Percentiles rank a stretch among this genome's conserved stretches.
Evolutionary conservation across 2,888 invertebrate species (phyloP).

Genomic region (Tolmerus cingulatus): DNA sequence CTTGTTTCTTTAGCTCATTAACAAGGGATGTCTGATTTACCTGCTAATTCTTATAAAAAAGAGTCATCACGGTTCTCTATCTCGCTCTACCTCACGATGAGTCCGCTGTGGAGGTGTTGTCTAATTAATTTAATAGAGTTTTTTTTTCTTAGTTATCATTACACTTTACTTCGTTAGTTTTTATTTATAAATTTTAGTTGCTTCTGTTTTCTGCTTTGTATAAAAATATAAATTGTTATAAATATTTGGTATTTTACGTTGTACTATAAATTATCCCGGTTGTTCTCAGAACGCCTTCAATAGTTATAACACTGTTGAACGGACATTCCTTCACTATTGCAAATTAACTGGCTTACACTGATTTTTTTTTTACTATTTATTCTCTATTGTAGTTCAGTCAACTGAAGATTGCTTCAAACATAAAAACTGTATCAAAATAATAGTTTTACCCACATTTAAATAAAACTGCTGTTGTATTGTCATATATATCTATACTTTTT

Average conservation of each 20-base stretch:
- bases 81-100: not conserved
- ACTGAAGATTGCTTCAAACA: not conserved
- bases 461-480: slow-evolving; percentile 30
- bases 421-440: not conserved
- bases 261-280: slow-evolving; percentile 66
- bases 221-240: slow-evolving; percentile 62
- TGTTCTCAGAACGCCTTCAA: slow-evolving; percentile 50
- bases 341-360: slow-evolving; percentile 59
- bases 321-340: slow-evolving; percentile 59
- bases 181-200: slow-evolving; percentile 19
- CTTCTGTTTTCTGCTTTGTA: slow-evolving; percentile 54
- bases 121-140: not conserved
- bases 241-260: slow-evolving; percentile 58
- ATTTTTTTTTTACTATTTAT: not conserved
- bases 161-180: slow-evolving; percentile 43
- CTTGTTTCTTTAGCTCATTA: not conserved
- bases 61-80: not conserved
- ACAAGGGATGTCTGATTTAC: slow-evolving; percentile 25
- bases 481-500: slow-evolving; percentile 18
- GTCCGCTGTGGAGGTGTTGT: not conserved
- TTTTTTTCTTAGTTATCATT: slow-evolving; percentile 41
- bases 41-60: slow-evolving; percentile 24
- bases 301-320: not conserved
- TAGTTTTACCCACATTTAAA: slow-evolving; percentile 1
- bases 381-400: not conserved